Evolutionary conservation across 2,113 vertebrate species (phyloP).

Genomic region (Gadus macrocephalus): DNA sequence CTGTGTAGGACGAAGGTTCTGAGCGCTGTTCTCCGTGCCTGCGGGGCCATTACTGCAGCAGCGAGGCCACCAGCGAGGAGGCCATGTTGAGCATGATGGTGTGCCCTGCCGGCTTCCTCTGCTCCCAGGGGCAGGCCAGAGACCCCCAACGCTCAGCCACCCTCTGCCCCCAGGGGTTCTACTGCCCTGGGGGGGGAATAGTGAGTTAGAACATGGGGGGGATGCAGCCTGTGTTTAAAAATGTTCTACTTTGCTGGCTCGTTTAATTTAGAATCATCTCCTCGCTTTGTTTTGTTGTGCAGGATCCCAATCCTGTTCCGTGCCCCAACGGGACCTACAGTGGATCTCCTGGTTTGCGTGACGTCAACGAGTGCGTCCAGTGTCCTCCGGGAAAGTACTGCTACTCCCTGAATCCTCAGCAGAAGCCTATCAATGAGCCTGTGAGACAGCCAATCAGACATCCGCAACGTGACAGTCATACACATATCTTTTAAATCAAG

Average conservation of each 20-base stretch:
- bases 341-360: slow-evolving; percentile 69
- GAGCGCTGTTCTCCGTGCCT: slow-evolving; percentile 75
- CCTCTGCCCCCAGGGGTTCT: slow-evolving; percentile 82
- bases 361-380: slow-evolving; percentile 66
- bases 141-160: slow-evolving; percentile 72
- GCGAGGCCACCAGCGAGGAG: slow-evolving; percentile 78
- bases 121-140: slow-evolving; percentile 75
- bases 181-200: slow-evolving; percentile 74
- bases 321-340: slow-evolving; percentile 85
- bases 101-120: slow-evolving; percentile 81
- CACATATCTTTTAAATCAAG: too few relatives aligned
- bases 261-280: too few relatives aligned
- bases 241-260: too few relatives aligned
- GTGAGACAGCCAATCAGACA: slow-evolving; percentile 53
- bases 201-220: slow-evolving; percentile 67
- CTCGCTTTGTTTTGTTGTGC: not conserved
- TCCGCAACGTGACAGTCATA: not conserved
- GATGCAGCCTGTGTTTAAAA: not conserved
- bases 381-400: slow-evolving; percentile 82
- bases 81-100: slow-evolving; percentile 78
- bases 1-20: slow-evolving; percentile 75
- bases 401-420: slow-evolving; percentile 62
- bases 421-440: slow-evolving; percentile 73
- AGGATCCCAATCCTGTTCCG: slow-evolving; percentile 75
- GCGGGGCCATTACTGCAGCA: slow-evolving; percentile 80